Evolutionary conservation across 2,797 vertebrate genomes (phyloP).

Genomic region (Pseudomugil gertrudae): DNA sequence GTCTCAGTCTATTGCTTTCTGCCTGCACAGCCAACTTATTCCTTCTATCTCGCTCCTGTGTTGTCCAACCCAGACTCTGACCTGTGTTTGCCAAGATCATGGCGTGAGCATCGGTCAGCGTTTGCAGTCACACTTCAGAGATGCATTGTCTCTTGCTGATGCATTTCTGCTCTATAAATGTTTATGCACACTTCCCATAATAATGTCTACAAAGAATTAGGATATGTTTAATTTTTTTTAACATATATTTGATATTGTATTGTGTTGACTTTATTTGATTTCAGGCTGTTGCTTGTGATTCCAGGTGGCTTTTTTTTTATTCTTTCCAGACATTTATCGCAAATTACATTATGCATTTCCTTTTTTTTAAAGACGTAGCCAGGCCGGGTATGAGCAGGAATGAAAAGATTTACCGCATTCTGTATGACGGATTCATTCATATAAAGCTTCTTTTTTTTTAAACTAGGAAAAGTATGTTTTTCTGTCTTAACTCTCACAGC

Average conservation of each 20-base stretch:
- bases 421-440: not conserved
- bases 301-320: too few species aligned
- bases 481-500: not conserved
- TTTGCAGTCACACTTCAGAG: slow-evolving; percentile 28
- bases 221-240: not conserved
- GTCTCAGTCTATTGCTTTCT: slow-evolving; percentile 76
- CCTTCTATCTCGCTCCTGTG: slow-evolving; percentile 21
- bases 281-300: not conserved
- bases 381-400: too few species aligned
- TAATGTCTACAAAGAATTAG: slow-evolving; percentile 10
- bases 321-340: not conserved
- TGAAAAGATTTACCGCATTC: not conserved
- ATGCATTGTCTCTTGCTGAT: slow-evolving; percentile 34
- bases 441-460: too few species aligned
- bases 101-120: slow-evolving; percentile 34
- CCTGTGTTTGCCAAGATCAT: slow-evolving; percentile 56
- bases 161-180: slow-evolving; percentile 41
- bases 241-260: not conserved
- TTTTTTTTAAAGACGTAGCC: not conserved
- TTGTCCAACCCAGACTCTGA: slow-evolving; percentile 34
- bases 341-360: not conserved
- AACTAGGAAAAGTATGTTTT: not conserved
- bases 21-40: slow-evolving; percentile 48
- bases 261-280: not conserved
- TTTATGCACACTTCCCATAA: slow-evolving; percentile 24